Conservation (phyloP, 2,888 invertebrate genomes). For the Imbricaverruca yamaguchii region DNA sequence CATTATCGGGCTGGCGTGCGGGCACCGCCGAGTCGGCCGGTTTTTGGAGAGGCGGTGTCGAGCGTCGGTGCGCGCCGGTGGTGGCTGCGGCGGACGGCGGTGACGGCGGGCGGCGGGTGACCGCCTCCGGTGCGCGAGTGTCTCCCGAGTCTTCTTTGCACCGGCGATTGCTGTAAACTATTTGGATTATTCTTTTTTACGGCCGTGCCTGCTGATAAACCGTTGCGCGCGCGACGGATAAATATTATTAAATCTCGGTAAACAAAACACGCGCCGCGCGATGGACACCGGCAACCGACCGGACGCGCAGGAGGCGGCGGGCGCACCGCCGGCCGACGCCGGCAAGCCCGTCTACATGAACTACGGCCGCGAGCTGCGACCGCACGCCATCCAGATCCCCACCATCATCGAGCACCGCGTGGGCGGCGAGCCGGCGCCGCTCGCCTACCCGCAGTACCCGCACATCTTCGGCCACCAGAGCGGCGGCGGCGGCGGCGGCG, state of each 20-base stretch:
- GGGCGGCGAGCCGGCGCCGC: neutral
- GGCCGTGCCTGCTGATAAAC: slow-evolving; percentile 16
- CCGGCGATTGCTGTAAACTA: slow-evolving; percentile 17
- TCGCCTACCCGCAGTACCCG: slow-evolving; percentile 16
- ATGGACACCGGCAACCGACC: neutral
- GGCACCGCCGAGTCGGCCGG: neutral
- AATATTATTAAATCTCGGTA: slow-evolving; percentile 20
- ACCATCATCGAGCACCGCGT: slow-evolving; percentile 20
- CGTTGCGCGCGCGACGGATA: neutral
- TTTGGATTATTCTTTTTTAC: slow-evolving; percentile 22
- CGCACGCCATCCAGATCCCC: slow-evolving; percentile 14
- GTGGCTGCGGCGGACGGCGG: neutral
- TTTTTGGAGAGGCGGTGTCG: neutral
- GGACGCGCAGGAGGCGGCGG: neutral
- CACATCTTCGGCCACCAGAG: slow-evolving; percentile 19
- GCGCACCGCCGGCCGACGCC: neutral
- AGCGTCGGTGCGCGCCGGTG: neutral
- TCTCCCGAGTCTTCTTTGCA: neutral
- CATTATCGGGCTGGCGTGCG: neutral
- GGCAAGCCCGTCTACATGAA: neutral
- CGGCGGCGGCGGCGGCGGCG: neutral
- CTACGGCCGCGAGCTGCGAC: slow-evolving; percentile 14
- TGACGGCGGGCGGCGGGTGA: neutral
- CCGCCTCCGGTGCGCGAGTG: neutral
- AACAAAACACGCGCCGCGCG: neutral